A percentile compares a stretch with the other conserved stretches of the same genome.
Conservation (phyloP, 2,113 vertebrate species). For the Deroptyus accipitrinus region DNA sequence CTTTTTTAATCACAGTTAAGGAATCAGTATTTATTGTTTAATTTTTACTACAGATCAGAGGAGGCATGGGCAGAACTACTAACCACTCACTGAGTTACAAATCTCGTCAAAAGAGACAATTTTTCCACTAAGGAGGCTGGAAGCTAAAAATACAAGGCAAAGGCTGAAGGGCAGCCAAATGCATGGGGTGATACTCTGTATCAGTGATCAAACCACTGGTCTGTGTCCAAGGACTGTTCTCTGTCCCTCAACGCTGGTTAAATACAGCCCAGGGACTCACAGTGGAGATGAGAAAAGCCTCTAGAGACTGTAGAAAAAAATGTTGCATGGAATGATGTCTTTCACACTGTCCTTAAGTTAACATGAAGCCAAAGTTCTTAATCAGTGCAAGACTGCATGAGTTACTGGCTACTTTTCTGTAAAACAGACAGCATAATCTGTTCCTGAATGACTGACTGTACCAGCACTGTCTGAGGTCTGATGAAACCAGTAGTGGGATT, state of each 20-base stretch:
- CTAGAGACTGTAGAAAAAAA: neutral
- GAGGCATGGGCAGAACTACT: neutral
- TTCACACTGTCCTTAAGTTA: neutral
- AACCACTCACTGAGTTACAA: neutral
- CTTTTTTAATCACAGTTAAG: neutral
- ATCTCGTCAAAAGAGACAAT: neutral
- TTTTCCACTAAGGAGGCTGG: neutral
- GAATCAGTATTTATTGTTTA: neutral
- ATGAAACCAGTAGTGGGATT: neutral
- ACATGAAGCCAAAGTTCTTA: neutral
- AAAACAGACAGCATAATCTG: neutral
- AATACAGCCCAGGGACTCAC: neutral
- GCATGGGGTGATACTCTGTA: neutral
- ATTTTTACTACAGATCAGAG: neutral
- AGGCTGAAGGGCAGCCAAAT: constrained; percentile 41
- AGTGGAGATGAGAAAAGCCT: neutral
- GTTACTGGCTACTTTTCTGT: neutral
- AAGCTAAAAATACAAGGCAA: constrained; percentile 51
- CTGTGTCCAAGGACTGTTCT: neutral
- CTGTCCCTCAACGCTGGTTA: neutral
- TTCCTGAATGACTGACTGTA: neutral
- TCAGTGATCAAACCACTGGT: neutral
- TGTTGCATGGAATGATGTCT: neutral
- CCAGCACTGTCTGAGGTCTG: neutral
- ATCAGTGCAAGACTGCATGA: neutral